Evolutionary conservation across 2,113 vertebrate species (phyloP).

Genomic region (Phylloscopus whistleri): DNA sequence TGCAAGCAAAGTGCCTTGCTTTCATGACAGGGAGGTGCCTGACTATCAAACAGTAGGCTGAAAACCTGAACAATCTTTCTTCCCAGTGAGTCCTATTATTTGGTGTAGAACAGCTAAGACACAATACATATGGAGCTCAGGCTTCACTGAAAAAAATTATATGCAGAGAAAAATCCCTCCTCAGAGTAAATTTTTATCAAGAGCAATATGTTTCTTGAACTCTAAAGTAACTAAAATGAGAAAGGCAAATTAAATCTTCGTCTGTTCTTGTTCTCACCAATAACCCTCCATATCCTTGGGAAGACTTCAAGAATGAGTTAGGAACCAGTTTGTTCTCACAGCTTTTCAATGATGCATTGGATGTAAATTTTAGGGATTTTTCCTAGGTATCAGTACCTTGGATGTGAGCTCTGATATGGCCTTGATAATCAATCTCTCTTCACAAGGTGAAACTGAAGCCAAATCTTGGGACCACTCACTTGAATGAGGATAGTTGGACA

Average conservation of each 20-base stretch:
- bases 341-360: neutral
- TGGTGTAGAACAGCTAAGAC: neutral
- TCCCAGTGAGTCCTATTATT: rapidly evolving
- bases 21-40: neutral
- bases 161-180: neutral
- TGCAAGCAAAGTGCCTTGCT: neutral
- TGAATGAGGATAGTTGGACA: neutral
- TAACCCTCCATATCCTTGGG: neutral
- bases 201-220: neutral
- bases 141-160: neutral
- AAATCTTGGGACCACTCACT: neutral
- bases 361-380: neutral
- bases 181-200: neutral
- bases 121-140: neutral
- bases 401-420: neutral
- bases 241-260: neutral
- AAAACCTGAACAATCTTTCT: neutral
- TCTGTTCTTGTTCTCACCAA: neutral
- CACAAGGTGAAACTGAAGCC: neutral
- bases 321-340: neutral
- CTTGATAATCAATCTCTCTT: neutral
- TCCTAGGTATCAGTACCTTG: neutral
- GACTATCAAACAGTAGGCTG: neutral
- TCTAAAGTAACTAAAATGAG: neutral
- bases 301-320: neutral